These are phyloP conservation scores for Pseudomyrmex cubaensis DNA, from an alignment of 1,140 invertebrate genomes.

Conservation along the genomic window DNA sequence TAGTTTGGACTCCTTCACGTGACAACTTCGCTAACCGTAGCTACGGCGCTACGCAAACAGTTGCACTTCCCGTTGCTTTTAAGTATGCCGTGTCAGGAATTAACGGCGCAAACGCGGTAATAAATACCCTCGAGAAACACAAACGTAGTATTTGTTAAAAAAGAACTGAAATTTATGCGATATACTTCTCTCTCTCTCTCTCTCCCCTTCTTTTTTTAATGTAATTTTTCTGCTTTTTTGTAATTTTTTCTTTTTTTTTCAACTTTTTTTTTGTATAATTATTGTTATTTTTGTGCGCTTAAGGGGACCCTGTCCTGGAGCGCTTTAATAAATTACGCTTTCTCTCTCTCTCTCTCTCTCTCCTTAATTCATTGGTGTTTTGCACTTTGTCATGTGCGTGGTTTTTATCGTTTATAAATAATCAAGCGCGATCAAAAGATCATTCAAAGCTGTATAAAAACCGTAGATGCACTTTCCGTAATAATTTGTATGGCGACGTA, in stretches of 20 bases:
- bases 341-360: background rate
- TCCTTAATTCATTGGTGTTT: background rate
- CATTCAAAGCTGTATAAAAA: background rate
- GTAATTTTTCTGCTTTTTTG: too few species aligned
- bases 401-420: slow-evolving; percentile 6
- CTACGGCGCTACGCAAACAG: slow-evolving; percentile 61
- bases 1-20: slow-evolving; percentile 64
- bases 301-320: too few species aligned
- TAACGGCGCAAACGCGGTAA: slow-evolving; percentile 22
- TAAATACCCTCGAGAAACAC: too few species aligned
- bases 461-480: background rate
- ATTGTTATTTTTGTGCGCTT: too few species aligned
- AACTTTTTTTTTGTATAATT: too few species aligned
- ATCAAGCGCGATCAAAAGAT: background rate
- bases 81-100: slow-evolving; percentile 28
- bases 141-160: background rate
- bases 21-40: slow-evolving; percentile 66
- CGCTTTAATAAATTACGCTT: too few species aligned
- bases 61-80: slow-evolving; percentile 21
- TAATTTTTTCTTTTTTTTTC: too few species aligned
- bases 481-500: slow-evolving; percentile 33
- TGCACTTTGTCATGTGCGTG: background rate
- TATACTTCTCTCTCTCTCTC: background rate
- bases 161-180: background rate
- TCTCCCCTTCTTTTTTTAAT: too few species aligned